A percentile compares a stretch with the other conserved stretches of the same genome.
These are phyloP conservation scores for Pseudochirops corinnae DNA, from an alignment of 2,797 vertebrate species.

Conservation along the genomic window DNA sequence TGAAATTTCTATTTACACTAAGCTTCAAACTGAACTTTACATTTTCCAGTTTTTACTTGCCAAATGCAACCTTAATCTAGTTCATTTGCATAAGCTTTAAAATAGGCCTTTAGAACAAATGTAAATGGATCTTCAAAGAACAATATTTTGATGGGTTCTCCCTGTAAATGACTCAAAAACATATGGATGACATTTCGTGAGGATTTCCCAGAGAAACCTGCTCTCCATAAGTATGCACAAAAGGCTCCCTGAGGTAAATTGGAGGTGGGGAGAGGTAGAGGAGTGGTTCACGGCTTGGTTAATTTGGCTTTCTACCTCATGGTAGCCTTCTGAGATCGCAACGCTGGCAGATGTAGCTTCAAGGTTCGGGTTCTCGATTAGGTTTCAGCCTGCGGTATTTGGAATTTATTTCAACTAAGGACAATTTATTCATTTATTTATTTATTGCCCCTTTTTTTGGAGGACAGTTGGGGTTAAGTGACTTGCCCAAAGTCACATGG, in stretches of 20 bases:
- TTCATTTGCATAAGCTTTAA: constrained; percentile 82
- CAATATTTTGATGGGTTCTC: constrained; percentile 83
- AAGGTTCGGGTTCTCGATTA: not conserved
- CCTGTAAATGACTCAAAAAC: constrained; percentile 79
- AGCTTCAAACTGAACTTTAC: constrained; percentile 71
- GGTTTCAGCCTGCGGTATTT: not conserved
- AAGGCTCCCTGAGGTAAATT: not conserved
- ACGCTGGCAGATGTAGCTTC: not conserved
- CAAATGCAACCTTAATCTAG: constrained; percentile 80
- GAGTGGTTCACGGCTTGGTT: not conserved
- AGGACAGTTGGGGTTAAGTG: too few species aligned
- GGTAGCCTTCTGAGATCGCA: not conserved
- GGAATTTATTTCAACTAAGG: not conserved
- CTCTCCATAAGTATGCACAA: constrained; percentile 65
- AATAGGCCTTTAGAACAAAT: constrained; percentile 83
- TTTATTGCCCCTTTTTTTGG: too few species aligned
- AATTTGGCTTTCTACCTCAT: not conserved
- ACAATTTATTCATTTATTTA: not conserved
- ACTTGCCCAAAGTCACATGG: too few species aligned
- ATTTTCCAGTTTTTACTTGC: constrained; percentile 73
- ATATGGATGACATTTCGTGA: constrained; percentile 74
- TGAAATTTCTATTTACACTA: constrained; percentile 72
- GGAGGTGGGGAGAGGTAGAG: not conserved
- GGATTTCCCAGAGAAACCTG: constrained; percentile 62
- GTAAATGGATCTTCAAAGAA: constrained; percentile 82